Conservation (phyloP, 2,888 invertebrate genomes). For the Epinotia brunnichana region DNA sequence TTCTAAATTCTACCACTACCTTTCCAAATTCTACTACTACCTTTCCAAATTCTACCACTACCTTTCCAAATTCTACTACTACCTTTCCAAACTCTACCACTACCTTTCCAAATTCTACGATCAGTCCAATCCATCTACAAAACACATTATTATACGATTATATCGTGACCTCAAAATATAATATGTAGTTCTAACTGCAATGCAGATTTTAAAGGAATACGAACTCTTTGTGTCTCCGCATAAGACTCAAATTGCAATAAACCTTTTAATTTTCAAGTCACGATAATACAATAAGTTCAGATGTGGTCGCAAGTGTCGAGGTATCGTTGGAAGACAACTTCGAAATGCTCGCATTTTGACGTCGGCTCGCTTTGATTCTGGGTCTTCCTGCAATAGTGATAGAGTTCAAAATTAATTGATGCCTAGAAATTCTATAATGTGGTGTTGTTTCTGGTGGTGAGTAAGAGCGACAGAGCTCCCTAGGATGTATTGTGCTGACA, state of each 20-base stretch:
- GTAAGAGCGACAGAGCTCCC: too few species aligned
- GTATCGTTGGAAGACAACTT: constrained; percentile 71
- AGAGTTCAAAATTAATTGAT: constrained; percentile 7
- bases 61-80: not conserved
- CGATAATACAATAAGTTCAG: constrained; percentile 49
- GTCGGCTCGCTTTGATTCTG: constrained; percentile 58
- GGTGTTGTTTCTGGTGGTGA: not conserved
- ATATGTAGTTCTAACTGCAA: not conserved
- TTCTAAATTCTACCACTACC: too few species aligned
- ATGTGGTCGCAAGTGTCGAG: constrained; percentile 72
- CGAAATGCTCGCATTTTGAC: constrained; percentile 65
- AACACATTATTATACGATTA: not conserved
- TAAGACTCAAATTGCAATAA: not conserved
- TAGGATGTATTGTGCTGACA: too few species aligned
- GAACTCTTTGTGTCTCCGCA: not conserved
- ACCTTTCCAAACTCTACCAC: not conserved
- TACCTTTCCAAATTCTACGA: constrained; percentile 2
- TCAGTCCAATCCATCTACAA: not conserved
- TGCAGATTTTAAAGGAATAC: not conserved
- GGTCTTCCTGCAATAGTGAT: constrained; percentile 67
- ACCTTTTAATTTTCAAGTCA: not conserved
- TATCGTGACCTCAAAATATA: not conserved
- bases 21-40: constrained; percentile 1
- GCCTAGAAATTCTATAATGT: not conserved
- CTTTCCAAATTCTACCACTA: constrained; percentile 12